Evolutionary conservation across 1,140 invertebrate genomes (phyloP), one percentile per base, ranked within the genome.

Genomic region (Orchestia grillus): DNA sequence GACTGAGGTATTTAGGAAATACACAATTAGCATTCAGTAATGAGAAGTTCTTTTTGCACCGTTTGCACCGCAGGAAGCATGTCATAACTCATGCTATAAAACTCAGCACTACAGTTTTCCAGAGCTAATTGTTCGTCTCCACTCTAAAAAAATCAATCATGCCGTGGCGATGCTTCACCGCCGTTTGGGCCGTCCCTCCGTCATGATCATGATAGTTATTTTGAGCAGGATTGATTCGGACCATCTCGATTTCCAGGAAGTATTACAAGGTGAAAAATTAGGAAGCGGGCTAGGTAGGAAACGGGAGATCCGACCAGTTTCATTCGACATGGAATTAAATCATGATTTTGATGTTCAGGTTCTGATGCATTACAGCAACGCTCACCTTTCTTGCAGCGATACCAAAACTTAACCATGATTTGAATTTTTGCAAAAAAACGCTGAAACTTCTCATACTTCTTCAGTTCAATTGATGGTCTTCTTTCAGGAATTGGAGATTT

Each of bases 1-100:
- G 62, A 77, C 62, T 77, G 62, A 77, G 62, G 62, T 77, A 77
- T 77, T 77, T 77, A 77, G 62, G 62, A 77, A 77, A 77, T 36
- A 77, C 62, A 77, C 28, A 77, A 77, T 77, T 77, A 77, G 28
- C 62, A 77, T 77, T 77, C 62, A 77, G 62, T 77, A 77, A 77
- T 77, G 62, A 36, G 62, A 77, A 77, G 62, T 36, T 77, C 62
- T 77, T 28, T n/a, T 77, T 77, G 62, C 62, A 77, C 62, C 62
- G 62, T 77, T 77, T 77, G 62, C 62, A 77, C 15, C 36, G 28
- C 62, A 77, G 62, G 62, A 77, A 77, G 62, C 28, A 77, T 77
- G 62, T 77, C 62, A 77, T 77, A 77, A 77, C 36, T 77, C 62
- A 19, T 77, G 62, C 62, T 19, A 77, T 77, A 77, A 77, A 77